These are phyloP conservation scores for Scaptomyza reducta DNA, from an alignment of 2,888 invertebrate species.

Conservation along the genomic window DNA sequence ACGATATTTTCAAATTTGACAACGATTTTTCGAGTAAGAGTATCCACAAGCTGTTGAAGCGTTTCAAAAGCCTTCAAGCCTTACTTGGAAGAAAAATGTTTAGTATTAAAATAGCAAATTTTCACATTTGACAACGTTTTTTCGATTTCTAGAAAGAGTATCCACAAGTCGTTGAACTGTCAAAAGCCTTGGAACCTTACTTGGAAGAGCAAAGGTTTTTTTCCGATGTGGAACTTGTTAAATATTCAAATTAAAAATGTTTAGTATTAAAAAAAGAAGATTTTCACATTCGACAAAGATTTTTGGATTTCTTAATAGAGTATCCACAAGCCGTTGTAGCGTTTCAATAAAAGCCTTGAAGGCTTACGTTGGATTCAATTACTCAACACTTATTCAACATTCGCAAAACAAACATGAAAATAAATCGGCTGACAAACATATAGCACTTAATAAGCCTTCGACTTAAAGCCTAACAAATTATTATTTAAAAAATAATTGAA, in stretches of 20 bases:
- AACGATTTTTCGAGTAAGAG: too few species aligned
- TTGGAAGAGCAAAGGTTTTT: too few species aligned
- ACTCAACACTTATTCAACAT: not conserved
- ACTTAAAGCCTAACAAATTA: constrained; percentile 13
- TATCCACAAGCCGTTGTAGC: not conserved
- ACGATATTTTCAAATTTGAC: too few species aligned
- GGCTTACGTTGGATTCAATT: not conserved
- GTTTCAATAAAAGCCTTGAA: not conserved
- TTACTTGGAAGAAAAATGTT: too few species aligned
- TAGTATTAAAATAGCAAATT: too few species aligned
- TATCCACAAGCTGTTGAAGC: too few species aligned
- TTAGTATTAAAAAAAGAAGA: too few species aligned
- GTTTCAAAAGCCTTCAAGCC: too few species aligned
- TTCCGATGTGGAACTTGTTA: too few species aligned
- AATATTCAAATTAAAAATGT: too few species aligned
- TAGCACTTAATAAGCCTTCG: not conserved
- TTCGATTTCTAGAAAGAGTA: not conserved
- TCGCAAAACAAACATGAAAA: not conserved
- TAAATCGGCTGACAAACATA: not conserved
- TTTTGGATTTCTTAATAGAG: not conserved
- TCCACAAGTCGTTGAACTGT: not conserved
- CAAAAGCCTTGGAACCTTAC: not conserved
- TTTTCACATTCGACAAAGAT: too few species aligned
- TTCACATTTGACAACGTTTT: too few species aligned
- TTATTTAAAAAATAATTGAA: constrained; percentile 12